Conservation (phyloP, 2,113 vertebrate species). For the Pica pica region DNA sequence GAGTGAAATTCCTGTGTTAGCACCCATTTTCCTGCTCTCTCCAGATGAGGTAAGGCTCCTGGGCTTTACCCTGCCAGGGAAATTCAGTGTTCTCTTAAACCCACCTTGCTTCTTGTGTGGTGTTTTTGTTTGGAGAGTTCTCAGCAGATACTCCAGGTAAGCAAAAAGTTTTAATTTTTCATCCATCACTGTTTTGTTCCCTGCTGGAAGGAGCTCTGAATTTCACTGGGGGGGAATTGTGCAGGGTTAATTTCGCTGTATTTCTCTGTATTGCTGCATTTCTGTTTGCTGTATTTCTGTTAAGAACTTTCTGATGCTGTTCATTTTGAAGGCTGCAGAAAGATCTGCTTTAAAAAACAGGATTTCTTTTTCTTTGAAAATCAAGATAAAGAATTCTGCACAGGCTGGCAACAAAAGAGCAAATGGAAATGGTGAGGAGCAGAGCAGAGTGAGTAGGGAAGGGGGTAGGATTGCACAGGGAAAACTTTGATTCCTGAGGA, state of each 20-base stretch:
- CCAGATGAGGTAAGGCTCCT: conserved; percentile 73
- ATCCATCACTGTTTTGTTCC: not conserved
- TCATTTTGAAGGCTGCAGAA: not conserved
- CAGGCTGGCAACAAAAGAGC: not conserved
- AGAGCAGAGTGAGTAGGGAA: too few species aligned
- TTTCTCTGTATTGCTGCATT: not conserved
- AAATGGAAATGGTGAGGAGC: not conserved
- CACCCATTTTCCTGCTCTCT: conserved; percentile 78
- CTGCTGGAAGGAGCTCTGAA: not conserved
- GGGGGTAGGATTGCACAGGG: not conserved
- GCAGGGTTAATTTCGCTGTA: not conserved
- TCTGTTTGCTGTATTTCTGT: not conserved
- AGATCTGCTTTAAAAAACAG: not conserved
- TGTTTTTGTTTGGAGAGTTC: not conserved
- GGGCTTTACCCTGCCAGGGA: not conserved
- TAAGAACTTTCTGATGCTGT: not conserved
- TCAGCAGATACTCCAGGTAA: accelerated
- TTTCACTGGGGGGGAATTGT: not conserved
- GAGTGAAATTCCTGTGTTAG: conserved; percentile 59
- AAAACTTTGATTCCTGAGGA: not conserved
- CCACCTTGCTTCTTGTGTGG: not conserved
- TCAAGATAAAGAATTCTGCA: not conserved
- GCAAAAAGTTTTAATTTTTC: not conserved
- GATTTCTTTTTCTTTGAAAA: not conserved
- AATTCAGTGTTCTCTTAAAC: not conserved